Conservation (phyloP, 2,797 vertebrate species). For the Hydrolagus colliei region DNA sequence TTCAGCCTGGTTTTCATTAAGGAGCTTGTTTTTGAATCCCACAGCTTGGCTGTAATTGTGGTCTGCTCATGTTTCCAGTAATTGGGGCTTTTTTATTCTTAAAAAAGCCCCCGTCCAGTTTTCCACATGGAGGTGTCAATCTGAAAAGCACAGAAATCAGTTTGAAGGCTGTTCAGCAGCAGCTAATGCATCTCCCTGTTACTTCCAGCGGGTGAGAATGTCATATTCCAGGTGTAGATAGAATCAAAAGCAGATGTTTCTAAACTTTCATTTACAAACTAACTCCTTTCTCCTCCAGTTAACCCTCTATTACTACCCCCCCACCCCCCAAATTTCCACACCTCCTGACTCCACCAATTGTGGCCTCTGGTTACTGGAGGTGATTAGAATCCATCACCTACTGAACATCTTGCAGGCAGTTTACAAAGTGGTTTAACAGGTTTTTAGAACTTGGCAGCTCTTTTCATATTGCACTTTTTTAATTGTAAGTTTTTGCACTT, state of each 20-base stretch:
- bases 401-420: conserved; percentile 9
- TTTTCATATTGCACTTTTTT: not conserved
- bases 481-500: not conserved
- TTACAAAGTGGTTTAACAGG: not conserved
- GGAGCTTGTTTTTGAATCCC: conserved; percentile 45
- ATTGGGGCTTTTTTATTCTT: conserved; percentile 46
- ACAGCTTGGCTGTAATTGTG: conserved; percentile 35
- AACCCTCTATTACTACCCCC: not conserved
- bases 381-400: not conserved
- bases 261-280: not conserved
- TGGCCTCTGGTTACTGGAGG: not conserved
- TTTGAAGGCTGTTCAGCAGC: not conserved
- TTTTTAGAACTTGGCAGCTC: not conserved
- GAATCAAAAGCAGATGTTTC: conserved; percentile 44
- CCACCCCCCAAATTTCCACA: not conserved
- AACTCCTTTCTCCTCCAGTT: not conserved
- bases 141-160: conserved; percentile 25
- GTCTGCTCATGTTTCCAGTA: conserved; percentile 44
- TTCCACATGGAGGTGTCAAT: conserved; percentile 39
- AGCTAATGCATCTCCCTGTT: conserved; percentile 36
- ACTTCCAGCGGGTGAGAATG: conserved; percentile 36
- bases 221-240: conserved; percentile 39
- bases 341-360: no score
- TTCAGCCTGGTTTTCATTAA: conserved; percentile 43
- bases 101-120: not conserved